Evolutionary conservation across 2,113 vertebrate genomes (phyloP), one percentile per base, ranked within the genome.

Genomic region (Acrocephalus kingi): DNA sequence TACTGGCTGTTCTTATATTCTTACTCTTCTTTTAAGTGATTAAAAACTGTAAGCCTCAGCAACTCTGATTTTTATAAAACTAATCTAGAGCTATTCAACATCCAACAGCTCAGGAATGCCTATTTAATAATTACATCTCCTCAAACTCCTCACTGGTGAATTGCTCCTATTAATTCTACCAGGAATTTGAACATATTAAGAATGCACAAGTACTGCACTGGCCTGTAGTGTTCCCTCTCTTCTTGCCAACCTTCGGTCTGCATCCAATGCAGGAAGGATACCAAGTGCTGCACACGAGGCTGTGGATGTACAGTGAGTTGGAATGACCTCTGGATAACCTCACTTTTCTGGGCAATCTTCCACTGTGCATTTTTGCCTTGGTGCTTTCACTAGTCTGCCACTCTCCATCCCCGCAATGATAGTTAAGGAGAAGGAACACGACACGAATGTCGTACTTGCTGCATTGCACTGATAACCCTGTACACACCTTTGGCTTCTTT

Each of bases 1-100:
- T 83, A 43, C 9, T 46, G 15, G 11, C 55, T 77, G 23, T 49
- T 93, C 46, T 80, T 64, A 68, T 12, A 37, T 30, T 76, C 72
- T 30, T 68, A 49, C 15, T 87, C 23, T 51, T 79, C 62, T 80
- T 90, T 39, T 46, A 85, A 79, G 41, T 61, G 41, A 75, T 58
- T 71, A 89, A 80, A 90, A 69, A 49, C 9, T 9, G 3, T 52
- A 83, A 91, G 41, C 46, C 35, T 56, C 74, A 93, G 77, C 39
- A 87, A 73, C 22, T 91, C 43, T 28, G 13, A 68, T 43, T 48
- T 81, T 84, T 64, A 55, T 43, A 79, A 90, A 89, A 87, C 20
- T 43, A 91, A 85, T 58, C 9, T n/a, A 87, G n/a, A 94, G 55
- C n/a, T 73, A 45, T 35, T 90, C 59, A 69, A 73, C 22, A 62